phyloP scores from a whole-genome alignment of 2,113 vertebrate species.

The Hystrix cristata region DNA sequence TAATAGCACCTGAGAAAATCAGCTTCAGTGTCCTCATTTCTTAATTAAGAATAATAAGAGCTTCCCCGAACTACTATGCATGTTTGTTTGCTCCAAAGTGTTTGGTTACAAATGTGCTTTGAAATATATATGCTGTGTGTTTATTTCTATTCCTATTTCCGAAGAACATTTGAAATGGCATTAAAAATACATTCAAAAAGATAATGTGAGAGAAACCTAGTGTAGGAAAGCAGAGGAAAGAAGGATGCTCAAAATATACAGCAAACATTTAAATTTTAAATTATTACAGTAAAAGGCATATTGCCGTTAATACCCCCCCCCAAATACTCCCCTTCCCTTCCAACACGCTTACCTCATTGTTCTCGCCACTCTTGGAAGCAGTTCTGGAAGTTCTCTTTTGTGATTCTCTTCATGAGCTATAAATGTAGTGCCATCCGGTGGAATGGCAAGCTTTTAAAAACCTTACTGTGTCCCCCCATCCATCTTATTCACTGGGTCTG shows the following conservation, averaged over 20 bases:
- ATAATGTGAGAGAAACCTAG: background rate
- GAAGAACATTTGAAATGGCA: constrained; percentile 5
- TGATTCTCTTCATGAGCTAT: background rate
- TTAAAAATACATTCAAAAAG: constrained; percentile 15
- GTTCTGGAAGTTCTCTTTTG: background rate
- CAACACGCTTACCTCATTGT: no score
- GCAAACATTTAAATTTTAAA: background rate
- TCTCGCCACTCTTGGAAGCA: background rate
- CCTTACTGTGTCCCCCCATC: background rate
- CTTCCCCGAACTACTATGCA: background rate
- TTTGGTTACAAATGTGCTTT: constrained; percentile 38
- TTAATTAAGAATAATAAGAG: background rate
- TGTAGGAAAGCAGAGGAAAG: background rate
- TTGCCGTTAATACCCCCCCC: background rate
- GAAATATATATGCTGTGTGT: background rate
- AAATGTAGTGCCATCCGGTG: background rate
- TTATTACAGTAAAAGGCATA: background rate
- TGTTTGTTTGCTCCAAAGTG: background rate
- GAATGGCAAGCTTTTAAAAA: background rate
- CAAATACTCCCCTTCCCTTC: background rate
- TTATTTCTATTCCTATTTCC: background rate
- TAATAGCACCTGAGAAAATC: background rate
- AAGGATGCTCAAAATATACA: background rate
- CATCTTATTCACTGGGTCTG: background rate
- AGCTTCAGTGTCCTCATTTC: background rate